Evolutionary conservation across 2,113 vertebrate species (phyloP), one percentile per base, ranked within the genome.

Genomic region (Pongo pygmaeus): DNA sequence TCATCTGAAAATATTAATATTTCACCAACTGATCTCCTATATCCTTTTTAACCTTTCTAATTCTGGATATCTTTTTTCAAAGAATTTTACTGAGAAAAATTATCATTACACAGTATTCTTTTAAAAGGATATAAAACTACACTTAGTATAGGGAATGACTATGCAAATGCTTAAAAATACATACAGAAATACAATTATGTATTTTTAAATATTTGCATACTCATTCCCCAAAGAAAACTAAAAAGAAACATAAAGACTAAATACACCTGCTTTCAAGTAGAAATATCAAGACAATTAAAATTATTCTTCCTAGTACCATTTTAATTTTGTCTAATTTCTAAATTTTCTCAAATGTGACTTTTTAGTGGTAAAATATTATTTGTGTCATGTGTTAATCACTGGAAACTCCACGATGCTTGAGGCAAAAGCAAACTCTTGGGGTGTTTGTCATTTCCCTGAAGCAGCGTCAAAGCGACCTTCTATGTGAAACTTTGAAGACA

Each of bases 271-370:
- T 11, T 52, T 93, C 72, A 64, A 57, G 22, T 80, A 9, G 38
- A 84, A 79, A 79, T 59, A 32, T 23, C 75, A 27, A 57, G 23
- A 25, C 25, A 93, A 20, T 77, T 87, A 20, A 32, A 61, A 23
- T 43, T 61, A 13, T n/a, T 75, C 67, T 86, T 91, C 35, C 40
- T 10, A 61, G 30, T 40, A 74, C 16, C 61, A 18, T 69, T 69
- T 69, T 69, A 69, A 35, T 72, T 78, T 79, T 48, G 12, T 43
- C 46, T 38, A n/a, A 88, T 43, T 84, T 95, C 55, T 67, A 50
- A 48, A 89, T 84, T 50, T 89, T 89, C 55, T 91, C 83, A 89
- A 91, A 89, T 38, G 35, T 77, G 87, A 87, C 27, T 64, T 64
- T 32, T 64, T 32, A 64, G 6, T 64, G 61, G 38, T 67, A 70